These are phyloP conservation scores for Pachliopta kotzebuea DNA, from an alignment of 2,888 invertebrate genomes.

Conservation along the genomic window DNA sequence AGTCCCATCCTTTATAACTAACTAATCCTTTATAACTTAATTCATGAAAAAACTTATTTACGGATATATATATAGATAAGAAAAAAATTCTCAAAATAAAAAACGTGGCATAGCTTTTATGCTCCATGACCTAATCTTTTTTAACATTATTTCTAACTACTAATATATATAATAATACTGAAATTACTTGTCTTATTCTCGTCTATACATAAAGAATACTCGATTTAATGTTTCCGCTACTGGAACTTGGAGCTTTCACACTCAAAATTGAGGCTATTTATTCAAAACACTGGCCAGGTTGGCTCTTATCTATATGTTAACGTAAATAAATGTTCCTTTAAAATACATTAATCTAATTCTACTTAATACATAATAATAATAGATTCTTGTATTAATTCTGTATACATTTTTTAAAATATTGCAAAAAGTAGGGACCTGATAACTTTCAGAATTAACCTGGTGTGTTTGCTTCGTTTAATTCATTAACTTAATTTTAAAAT, in stretches of 20 bases:
- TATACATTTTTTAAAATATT: slow-evolving; percentile 5
- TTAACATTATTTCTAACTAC: too few species aligned
- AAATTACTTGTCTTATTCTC: slow-evolving; percentile 25
- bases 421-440: slow-evolving; percentile 26
- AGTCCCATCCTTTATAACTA: slow-evolving; percentile 33
- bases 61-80: too few species aligned
- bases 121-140: too few species aligned
- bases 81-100: too few species aligned
- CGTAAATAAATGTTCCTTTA: slow-evolving; percentile 21
- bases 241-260: too few species aligned
- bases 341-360: slow-evolving; percentile 2
- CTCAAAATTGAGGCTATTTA: too few species aligned
- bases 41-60: not conserved
- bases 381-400: not conserved
- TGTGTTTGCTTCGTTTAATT: slow-evolving; percentile 15
- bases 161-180: slow-evolving; percentile 9
- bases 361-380: not conserved
- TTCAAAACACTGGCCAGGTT: too few species aligned
- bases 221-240: too few species aligned
- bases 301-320: too few species aligned
- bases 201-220: not conserved
- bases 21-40: not conserved
- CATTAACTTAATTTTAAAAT: slow-evolving; percentile 12
- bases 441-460: slow-evolving; percentile 14
- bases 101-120: too few species aligned